Conservation (phyloP, 2,113 vertebrate species). For the Scytalopus superciliaris region DNA sequence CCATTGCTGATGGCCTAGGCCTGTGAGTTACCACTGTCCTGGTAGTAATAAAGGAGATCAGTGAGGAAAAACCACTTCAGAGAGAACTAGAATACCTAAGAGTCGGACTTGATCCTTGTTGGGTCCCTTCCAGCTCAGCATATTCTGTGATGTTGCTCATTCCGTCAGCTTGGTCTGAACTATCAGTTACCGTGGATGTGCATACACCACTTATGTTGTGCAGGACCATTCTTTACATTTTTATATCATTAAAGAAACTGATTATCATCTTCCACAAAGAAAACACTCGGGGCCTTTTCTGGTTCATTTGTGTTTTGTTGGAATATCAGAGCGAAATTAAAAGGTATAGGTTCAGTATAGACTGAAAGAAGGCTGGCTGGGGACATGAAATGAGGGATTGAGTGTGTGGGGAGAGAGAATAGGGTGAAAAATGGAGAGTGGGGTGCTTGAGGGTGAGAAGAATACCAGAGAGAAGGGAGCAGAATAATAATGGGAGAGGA, state of each 20-base stretch:
- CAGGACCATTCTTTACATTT: neutral
- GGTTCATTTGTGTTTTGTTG: neutral
- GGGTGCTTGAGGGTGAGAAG: neutral
- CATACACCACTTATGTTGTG: neutral
- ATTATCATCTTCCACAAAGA: neutral
- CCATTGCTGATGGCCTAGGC: neutral
- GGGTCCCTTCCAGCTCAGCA: neutral
- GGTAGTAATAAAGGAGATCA: neutral
- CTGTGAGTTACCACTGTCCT: neutral
- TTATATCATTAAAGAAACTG: neutral
- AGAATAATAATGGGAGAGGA: neutral
- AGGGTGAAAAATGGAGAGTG: neutral
- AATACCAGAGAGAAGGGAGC: neutral
- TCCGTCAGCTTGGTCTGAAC: neutral
- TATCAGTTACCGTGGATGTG: no score
- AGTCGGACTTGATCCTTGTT: neutral
- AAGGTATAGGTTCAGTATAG: neutral
- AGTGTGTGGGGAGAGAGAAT: neutral
- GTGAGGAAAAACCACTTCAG: neutral
- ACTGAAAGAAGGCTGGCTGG: neutral
- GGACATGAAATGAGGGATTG: neutral
- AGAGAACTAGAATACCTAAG: neutral
- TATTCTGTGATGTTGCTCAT: neutral
- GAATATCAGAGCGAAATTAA: neutral
- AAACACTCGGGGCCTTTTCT: fast-evolving